phyloP scores from a whole-genome alignment of 2,888 invertebrate genomes.

The Amphiduros pacificus region DNA sequence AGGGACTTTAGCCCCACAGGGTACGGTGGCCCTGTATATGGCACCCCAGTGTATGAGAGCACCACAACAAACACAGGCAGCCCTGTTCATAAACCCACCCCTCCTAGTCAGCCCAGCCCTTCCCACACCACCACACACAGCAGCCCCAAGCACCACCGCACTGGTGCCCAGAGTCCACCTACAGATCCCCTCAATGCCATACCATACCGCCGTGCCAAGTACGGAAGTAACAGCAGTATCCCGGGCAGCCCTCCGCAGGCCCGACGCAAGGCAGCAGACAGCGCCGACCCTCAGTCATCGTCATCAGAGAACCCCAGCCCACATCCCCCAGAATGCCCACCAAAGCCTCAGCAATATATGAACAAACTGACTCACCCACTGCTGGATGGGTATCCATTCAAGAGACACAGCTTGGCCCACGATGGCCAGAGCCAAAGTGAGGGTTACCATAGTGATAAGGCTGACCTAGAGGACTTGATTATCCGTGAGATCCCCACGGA shows the following conservation, averaged over 20 bases:
- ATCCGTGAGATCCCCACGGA: conserved; percentile 7
- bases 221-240: not conserved
- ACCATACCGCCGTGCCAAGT: conserved; percentile 16
- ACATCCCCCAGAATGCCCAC: conserved; percentile 8
- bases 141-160: not conserved
- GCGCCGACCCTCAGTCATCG: no score
- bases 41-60: no score
- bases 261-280: no score
- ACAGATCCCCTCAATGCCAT: conserved; percentile 10
- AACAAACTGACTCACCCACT: conserved; percentile 10
- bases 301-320: no score
- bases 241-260: conserved; percentile 9
- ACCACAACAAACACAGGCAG: not conserved
- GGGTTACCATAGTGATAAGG: conserved; percentile 29
- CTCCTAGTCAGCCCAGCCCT: not conserved
- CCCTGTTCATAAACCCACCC: not conserved
- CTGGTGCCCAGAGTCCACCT: no score
- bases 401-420: conserved; percentile 2
- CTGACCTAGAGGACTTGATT: conserved; percentile 21
- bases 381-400: conserved; percentile 14
- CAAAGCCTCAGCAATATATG: conserved; percentile 2
- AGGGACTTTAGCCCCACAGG: not conserved
- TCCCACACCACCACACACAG: not conserved
- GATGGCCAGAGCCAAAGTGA: conserved; percentile 23
- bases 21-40: no score